Percentiles rank a stretch among this genome's conserved stretches.
phyloP scores from a whole-genome alignment of 2,888 invertebrate genomes.

The Stomorhina lunata region DNA sequence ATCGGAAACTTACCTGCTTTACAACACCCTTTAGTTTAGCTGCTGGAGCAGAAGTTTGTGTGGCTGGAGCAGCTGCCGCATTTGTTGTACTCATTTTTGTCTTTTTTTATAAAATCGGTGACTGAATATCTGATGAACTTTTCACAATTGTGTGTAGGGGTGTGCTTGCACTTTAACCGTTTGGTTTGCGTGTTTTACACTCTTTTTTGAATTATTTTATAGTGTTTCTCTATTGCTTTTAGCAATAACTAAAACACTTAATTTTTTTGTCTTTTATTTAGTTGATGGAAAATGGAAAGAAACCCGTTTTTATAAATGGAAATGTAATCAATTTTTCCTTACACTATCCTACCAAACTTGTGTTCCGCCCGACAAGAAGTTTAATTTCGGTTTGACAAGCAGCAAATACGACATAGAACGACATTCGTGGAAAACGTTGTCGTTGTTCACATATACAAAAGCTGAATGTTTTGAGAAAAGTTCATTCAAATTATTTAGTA shows the following conservation, averaged over 20 bases:
- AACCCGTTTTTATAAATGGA: conserved; percentile 56
- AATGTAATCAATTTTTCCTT: conserved; percentile 43
- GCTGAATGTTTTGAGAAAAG: not conserved
- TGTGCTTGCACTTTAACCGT: conserved; percentile 54
- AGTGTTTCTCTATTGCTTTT: conserved; percentile 35
- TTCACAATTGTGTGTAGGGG: conserved; percentile 46
- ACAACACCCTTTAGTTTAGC: conserved; percentile 76
- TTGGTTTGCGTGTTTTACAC: conserved; percentile 32
- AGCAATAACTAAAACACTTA: conserved; percentile 40
- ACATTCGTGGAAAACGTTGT: conserved; percentile 59
- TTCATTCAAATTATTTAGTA: not conserved
- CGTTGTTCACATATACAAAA: not conserved
- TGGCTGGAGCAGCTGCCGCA: conserved; percentile 75
- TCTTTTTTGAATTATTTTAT: conserved; percentile 6
- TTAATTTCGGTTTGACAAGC: conserved; percentile 68
- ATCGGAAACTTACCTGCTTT: conserved; percentile 76
- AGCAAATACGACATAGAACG: conserved; percentile 53
- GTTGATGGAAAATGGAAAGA: conserved; percentile 21
- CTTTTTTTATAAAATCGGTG: conserved; percentile 70
- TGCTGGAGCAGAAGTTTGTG: conserved; percentile 73
- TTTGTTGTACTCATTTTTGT: conserved; percentile 74
- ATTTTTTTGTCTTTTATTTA: conserved; percentile 35
- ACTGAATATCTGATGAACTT: conserved; percentile 55
- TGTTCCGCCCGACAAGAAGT: conserved; percentile 68
- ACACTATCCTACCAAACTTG: conserved; percentile 53